Percentiles rank a stretch among this genome's conserved stretches.
Conservation (phyloP, 2,888 invertebrate species). For the Lottia scabra region DNA sequence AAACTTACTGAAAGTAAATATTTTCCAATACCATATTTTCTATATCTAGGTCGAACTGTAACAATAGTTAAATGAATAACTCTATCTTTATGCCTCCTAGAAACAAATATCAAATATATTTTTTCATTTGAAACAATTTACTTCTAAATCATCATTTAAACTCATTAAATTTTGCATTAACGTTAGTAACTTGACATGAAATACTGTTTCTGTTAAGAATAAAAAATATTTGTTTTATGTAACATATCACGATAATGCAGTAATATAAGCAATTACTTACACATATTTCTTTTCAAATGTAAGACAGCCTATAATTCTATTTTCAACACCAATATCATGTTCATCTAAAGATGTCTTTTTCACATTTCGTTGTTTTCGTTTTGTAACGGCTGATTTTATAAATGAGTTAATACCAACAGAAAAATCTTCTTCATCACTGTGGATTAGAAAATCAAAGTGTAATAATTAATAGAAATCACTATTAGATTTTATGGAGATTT, state of each 20-base stretch:
- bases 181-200: too few species aligned
- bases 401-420: slow-evolving; percentile 66
- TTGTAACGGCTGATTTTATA: slow-evolving; percentile 50
- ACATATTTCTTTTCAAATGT: slow-evolving; percentile 69
- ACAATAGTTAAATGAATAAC: slow-evolving; percentile 67
- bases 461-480: not conserved
- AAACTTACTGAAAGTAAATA: slow-evolving; percentile 64
- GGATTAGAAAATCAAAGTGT: not conserved
- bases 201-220: too few species aligned
- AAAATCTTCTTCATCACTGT: slow-evolving; percentile 63
- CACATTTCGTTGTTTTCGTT: slow-evolving; percentile 48
- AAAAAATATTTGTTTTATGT: too few species aligned
- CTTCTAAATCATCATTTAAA: too few species aligned
- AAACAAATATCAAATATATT: slow-evolving; percentile 21
- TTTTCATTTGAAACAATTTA: not conserved
- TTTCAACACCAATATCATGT: slow-evolving; percentile 64
- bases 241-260: too few species aligned
- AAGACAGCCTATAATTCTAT: slow-evolving; percentile 65
- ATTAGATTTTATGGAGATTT: not conserved
- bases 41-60: slow-evolving; percentile 62
- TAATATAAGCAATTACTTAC: slow-evolving; percentile 42
- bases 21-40: slow-evolving; percentile 67
- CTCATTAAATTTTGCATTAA: too few species aligned
- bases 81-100: slow-evolving; percentile 63
- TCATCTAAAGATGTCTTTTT: slow-evolving; percentile 42